These are phyloP conservation scores for Drosophila asahinai DNA, from an alignment of 1,140 invertebrate genomes.

Conservation along the genomic window DNA sequence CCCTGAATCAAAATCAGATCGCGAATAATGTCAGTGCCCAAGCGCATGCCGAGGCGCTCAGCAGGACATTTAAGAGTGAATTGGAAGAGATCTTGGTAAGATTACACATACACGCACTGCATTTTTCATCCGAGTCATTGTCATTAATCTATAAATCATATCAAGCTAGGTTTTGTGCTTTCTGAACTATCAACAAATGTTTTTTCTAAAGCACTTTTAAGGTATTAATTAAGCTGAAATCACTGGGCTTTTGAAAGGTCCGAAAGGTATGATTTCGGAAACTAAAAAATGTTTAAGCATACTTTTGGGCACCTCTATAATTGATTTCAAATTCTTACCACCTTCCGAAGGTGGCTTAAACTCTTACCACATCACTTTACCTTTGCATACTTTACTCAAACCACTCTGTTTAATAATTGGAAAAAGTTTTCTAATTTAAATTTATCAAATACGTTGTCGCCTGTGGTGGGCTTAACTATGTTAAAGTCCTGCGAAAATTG, in stretches of 20 bases:
- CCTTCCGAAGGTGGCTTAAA: background rate
- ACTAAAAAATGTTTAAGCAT: background rate
- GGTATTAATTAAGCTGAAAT: too few species aligned
- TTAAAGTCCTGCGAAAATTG: background rate
- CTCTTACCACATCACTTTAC: background rate
- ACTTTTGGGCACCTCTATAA: background rate
- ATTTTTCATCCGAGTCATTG: slow-evolving; percentile 32
- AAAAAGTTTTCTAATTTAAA: background rate
- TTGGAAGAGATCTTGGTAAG: slow-evolving; percentile 82
- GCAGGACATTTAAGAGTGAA: slow-evolving; percentile 82
- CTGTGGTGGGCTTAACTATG: background rate
- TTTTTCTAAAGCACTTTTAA: too few species aligned
- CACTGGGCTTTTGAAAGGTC: background rate
- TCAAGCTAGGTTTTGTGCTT: too few species aligned
- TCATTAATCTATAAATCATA: slow-evolving; percentile 5
- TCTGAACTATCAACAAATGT: too few species aligned
- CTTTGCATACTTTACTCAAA: background rate
- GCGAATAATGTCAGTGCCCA: slow-evolving; percentile 65
- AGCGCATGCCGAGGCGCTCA: slow-evolving; percentile 74
- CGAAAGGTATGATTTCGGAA: background rate
- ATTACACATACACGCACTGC: slow-evolving; percentile 13
- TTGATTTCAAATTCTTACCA: background rate
- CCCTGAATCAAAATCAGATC: slow-evolving; percentile 73
- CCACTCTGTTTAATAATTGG: background rate
- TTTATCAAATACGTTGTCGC: background rate